Evolutionary conservation across 2,888 invertebrate species (phyloP).

Genomic region (Corythucha ciliata): DNA sequence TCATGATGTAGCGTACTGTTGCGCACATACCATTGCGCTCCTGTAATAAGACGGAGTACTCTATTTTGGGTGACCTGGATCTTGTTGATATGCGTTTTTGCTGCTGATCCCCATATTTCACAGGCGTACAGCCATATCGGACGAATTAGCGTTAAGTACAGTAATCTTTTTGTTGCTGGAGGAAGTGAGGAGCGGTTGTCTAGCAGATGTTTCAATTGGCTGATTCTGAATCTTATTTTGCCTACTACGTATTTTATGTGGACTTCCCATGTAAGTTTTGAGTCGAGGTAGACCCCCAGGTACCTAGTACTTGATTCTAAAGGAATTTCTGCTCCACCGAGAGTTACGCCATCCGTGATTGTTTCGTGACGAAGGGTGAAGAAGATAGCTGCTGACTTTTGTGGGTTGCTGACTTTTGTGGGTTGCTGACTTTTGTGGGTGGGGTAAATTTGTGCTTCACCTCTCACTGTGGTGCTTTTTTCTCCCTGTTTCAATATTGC

Average conservation of each 20-base stretch:
- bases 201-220: background rate
- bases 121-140: background rate
- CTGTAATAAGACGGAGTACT: conserved; percentile 6
- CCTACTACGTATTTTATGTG: conserved; percentile 4
- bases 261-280: conserved; percentile 3
- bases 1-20: background rate
- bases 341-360: background rate
- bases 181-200: background rate
- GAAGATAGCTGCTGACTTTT: conserved; percentile 3
- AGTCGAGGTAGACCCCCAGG: background rate
- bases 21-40: background rate
- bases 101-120: conserved; percentile 1
- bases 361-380: conserved; percentile 1
- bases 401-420: background rate
- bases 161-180: background rate
- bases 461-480: background rate
- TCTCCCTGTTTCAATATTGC: background rate
- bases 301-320: background rate
- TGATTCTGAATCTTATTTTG: background rate
- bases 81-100: background rate
- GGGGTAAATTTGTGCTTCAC: background rate
- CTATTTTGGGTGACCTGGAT: conserved; percentile 5
- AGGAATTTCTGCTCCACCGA: background rate
- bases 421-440: too few species aligned
- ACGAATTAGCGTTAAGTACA: background rate